These are phyloP conservation scores for Chaetura pelagica DNA, from an alignment of 2,113 vertebrate genomes.

Conservation along the genomic window DNA sequence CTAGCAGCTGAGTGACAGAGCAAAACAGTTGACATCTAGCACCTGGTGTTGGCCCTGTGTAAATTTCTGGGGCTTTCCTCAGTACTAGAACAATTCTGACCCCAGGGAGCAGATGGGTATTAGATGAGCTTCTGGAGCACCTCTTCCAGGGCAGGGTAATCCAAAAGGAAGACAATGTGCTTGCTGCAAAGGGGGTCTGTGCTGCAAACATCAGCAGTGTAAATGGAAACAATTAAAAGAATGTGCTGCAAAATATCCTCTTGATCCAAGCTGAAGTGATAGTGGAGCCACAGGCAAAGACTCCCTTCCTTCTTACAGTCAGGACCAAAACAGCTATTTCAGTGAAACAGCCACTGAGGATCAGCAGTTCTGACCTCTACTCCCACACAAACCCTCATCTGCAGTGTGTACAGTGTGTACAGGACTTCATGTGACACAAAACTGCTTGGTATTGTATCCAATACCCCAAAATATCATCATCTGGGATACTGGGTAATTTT, in stretches of 20 bases:
- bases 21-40: not conserved
- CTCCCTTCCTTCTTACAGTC: not conserved
- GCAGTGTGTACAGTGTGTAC: not conserved
- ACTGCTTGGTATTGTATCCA: not conserved
- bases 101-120: accelerated
- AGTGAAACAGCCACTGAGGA: not conserved
- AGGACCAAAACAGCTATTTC: not conserved
- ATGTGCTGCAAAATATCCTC: not conserved
- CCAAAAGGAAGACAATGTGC: not conserved
- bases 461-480: not conserved
- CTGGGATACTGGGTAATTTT: not conserved
- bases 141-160: not conserved
- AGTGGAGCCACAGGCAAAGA: not conserved
- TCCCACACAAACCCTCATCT: not conserved
- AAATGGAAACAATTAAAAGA: not conserved
- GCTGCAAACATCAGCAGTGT: not conserved
- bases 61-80: not conserved
- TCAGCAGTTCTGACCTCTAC: not conserved
- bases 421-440: not conserved
- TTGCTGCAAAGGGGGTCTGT: not conserved
- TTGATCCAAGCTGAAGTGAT: not conserved
- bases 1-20: not conserved
- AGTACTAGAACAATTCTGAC: not conserved
- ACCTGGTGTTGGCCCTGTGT: too few relatives aligned
- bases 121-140: not conserved